These are phyloP conservation scores for Sclerodermus sp. DNA, from an alignment of 2,888 invertebrate species.

Conservation along the genomic window DNA sequence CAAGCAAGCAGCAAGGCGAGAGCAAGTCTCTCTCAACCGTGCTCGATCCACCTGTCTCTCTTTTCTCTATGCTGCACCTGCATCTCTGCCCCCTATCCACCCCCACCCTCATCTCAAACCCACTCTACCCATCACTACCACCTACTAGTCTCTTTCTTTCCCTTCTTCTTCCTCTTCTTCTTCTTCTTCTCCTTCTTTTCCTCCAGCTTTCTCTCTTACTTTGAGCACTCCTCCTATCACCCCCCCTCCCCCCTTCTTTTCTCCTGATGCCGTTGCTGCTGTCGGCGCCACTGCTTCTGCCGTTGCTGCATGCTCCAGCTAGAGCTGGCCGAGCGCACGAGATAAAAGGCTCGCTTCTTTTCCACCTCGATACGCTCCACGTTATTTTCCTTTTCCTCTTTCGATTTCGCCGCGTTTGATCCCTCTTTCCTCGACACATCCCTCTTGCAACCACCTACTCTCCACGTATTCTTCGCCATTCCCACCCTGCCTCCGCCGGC, in stretches of 20 bases:
- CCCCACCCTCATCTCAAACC: no score
- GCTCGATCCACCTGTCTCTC: conserved; percentile 4
- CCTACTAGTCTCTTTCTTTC: no score
- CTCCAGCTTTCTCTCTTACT: not conserved
- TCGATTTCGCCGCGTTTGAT: conserved; percentile 15
- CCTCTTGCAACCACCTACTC: no score
- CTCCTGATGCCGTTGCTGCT: not conserved
- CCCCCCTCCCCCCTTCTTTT: not conserved
- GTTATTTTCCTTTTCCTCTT: not conserved
- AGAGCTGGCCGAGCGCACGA: not conserved
- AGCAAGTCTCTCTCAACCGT: not conserved
- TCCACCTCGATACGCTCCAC: conserved; percentile 14
- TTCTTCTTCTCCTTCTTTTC: not conserved
- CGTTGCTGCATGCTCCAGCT: not conserved
- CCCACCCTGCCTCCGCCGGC: conserved; percentile 2
- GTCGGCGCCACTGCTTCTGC: not conserved
- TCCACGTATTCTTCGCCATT: not conserved
- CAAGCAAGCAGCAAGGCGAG: no score
- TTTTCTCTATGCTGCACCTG: conserved; percentile 6
- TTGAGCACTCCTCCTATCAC: no score
- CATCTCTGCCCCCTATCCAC: conserved; percentile 1
- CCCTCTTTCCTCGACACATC: conserved; percentile 12
- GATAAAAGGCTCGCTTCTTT: conserved; percentile 23
- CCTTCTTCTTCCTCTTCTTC: no score
- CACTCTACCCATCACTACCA: no score